Conservation (phyloP, 2,888 invertebrate species). For the Melanotus villosus region DNA sequence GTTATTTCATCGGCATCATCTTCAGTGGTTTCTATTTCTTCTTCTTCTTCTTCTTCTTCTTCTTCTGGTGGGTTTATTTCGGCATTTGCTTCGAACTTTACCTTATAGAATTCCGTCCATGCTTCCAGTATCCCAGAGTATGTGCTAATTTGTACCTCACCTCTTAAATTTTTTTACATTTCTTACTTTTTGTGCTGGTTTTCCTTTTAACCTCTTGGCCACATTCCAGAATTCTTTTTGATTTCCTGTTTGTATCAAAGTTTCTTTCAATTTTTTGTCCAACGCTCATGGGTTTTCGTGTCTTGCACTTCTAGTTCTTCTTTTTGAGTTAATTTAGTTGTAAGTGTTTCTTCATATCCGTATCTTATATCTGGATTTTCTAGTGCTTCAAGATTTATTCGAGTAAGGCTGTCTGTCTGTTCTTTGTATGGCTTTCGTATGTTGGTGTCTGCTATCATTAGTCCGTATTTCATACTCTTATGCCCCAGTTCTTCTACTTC, state of each 20-base stretch:
- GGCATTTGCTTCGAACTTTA: too few species aligned
- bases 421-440: too few species aligned
- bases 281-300: too few species aligned
- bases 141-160: background rate
- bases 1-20: background rate
- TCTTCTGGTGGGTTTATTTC: too few species aligned
- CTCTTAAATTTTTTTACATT: background rate
- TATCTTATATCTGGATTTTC: background rate
- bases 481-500: too few species aligned
- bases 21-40: background rate
- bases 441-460: too few species aligned
- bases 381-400: background rate
- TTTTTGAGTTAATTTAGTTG: background rate
- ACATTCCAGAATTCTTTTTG: conserved; percentile 2
- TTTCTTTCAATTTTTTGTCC: too few species aligned
- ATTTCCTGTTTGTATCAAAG: background rate
- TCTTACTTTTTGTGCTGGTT: conserved; percentile 2
- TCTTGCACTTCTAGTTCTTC: background rate
- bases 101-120: background rate
- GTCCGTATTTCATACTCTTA: too few species aligned
- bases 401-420: background rate
- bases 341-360: background rate
- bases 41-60: too few species aligned
- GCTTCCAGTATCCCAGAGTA: background rate
- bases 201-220: conserved; percentile 7